A percentile compares a stretch with the other conserved stretches of the same genome.
Conservation (phyloP, 2,888 invertebrate genomes). For the Cistogaster globosa region DNA sequence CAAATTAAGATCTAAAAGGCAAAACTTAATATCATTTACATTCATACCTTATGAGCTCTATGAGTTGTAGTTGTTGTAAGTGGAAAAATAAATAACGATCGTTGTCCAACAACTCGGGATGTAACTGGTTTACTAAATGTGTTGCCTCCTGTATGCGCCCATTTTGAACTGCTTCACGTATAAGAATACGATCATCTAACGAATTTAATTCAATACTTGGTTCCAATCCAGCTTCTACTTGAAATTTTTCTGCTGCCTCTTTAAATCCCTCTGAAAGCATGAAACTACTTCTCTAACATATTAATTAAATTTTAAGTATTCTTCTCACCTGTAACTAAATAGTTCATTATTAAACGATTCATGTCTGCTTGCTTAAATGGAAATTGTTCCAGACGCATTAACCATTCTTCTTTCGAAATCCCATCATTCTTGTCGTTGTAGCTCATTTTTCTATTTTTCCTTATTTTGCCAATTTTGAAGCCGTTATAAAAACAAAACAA, state of each 20-base stretch:
- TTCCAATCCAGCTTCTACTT: constrained; percentile 94
- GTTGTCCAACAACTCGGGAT: constrained; percentile 97
- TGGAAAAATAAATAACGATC: constrained; percentile 98
- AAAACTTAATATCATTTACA: too few relatives aligned
- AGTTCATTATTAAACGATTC: constrained; percentile 99
- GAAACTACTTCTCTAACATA: neutral
- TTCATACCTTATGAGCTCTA: constrained; percentile 81
- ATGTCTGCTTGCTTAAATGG: constrained; percentile 95
- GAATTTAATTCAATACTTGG: constrained; percentile 91
- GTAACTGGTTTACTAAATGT: constrained; percentile 94
- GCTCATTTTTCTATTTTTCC: constrained; percentile 81
- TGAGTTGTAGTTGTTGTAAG: constrained; percentile 86
- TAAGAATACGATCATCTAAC: constrained; percentile 94
- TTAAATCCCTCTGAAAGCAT: constrained; percentile 91
- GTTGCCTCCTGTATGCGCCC: constrained; percentile 97
- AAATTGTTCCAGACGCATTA: constrained; percentile 83
- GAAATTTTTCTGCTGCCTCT: constrained; percentile 98
- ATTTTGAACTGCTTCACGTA: constrained; percentile 95
- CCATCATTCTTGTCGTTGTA: constrained; percentile 82
- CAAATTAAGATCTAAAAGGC: too few relatives aligned
- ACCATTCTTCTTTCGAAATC: constrained; percentile 82
- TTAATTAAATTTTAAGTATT: neutral
- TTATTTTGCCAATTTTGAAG: constrained; percentile 82
- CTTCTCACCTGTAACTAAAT: constrained; percentile 94
- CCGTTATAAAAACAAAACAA: constrained; percentile 74